These are phyloP conservation scores for Ispidina picta DNA, from an alignment of 2,797 vertebrate genomes.

Conservation along the genomic window DNA sequence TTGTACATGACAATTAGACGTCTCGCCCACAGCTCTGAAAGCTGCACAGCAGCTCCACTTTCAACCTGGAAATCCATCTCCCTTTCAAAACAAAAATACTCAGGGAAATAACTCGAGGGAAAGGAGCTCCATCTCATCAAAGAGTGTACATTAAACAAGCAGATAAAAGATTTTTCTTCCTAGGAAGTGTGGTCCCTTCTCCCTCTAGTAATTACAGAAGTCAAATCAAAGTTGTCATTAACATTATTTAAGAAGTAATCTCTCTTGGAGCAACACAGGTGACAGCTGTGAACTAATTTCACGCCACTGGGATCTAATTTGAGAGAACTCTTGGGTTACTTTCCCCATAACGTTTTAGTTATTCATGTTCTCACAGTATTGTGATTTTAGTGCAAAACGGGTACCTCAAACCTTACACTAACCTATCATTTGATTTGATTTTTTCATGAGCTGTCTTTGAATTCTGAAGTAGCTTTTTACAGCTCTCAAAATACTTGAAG, in stretches of 20 bases:
- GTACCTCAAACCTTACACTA: neutral
- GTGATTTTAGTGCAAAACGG: neutral
- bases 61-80: constrained; percentile 26
- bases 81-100: constrained; percentile 48
- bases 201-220: constrained; percentile 43
- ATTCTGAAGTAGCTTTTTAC: neutral
- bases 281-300: constrained; percentile 35
- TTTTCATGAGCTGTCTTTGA: constrained; percentile 3
- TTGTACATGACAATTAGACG: constrained; percentile 1
- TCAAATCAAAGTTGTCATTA: constrained; percentile 58
- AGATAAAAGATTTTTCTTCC: constrained; percentile 51
- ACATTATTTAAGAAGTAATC: constrained; percentile 46
- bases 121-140: constrained; percentile 30
- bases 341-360: neutral
- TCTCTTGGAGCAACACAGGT: constrained; percentile 12
- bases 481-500: neutral
- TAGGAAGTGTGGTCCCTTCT: neutral
- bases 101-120: neutral
- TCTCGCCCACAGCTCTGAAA: neutral
- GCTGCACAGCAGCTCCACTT: neutral
- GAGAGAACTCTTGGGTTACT: neutral
- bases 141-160: constrained; percentile 2
- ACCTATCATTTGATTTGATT: neutral
- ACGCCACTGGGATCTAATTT: neutral
- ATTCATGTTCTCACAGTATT: neutral